Percentiles rank a stretch among this genome's conserved stretches.
These are phyloP conservation scores for Apostichopus californicus DNA, from an alignment of 35 echinoderm and acorn worm genomes.

Conservation along the genomic window DNA sequence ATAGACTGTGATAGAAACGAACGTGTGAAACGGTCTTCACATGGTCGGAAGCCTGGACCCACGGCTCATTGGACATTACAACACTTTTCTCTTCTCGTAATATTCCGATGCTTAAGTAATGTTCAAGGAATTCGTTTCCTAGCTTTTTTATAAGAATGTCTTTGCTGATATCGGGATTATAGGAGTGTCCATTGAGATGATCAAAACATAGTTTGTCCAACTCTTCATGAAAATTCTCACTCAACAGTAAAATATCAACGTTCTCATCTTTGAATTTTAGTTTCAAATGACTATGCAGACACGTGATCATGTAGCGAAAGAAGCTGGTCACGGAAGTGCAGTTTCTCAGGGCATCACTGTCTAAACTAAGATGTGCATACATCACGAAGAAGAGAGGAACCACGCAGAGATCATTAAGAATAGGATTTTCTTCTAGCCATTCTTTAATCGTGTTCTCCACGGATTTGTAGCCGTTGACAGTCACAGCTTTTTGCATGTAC, in stretches of 20 bases:
- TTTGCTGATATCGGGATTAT: neutral
- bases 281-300: constrained; percentile 9
- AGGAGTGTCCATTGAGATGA: neutral
- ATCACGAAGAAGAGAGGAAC: neutral
- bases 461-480: neutral
- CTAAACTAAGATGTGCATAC: constrained; percentile 6
- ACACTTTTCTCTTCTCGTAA: neutral
- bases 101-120: neutral
- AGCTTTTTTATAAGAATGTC: neutral
- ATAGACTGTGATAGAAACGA: constrained; percentile 10
- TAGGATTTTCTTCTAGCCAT: neutral
- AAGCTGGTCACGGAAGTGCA: constrained; percentile 11
- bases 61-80: neutral
- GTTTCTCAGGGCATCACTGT: neutral
- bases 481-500: constrained; percentile 22
- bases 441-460: neutral
- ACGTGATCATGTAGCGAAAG: constrained; percentile 8
- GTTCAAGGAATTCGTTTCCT: neutral
- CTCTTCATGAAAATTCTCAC: neutral
- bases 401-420: neutral
- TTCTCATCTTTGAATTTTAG: neutral
- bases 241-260: neutral
- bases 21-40: neutral
- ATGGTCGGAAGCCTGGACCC: neutral
- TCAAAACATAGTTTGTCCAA: neutral